Evolutionary conservation across 2,797 vertebrate species (phyloP).

Genomic region (Esox masquinongy): DNA sequence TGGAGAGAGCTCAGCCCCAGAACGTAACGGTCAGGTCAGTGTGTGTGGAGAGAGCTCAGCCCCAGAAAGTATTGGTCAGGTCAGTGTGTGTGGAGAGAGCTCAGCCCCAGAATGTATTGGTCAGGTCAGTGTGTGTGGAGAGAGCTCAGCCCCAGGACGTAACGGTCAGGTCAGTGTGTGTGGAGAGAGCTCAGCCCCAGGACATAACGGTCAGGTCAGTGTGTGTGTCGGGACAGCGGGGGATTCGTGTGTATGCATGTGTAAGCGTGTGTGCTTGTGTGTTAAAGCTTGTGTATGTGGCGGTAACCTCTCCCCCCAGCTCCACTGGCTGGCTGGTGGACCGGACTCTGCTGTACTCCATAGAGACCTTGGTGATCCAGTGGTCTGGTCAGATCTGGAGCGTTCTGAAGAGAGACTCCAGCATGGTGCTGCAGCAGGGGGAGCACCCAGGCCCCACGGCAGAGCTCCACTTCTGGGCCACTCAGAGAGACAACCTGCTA

Average conservation of each 20-base stretch:
- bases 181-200: slow-evolving; percentile 59
- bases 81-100: slow-evolving; percentile 71
- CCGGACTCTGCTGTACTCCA: slow-evolving; percentile 71
- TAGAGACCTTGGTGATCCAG: slow-evolving; percentile 73
- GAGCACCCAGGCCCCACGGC: slow-evolving; percentile 69
- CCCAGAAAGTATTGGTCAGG: slow-evolving; percentile 38
- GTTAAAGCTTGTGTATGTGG: slow-evolving; percentile 16
- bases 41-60: slow-evolving; percentile 25
- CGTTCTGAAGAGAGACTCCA: slow-evolving; percentile 74
- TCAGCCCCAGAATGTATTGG: slow-evolving; percentile 40
- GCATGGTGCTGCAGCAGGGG: slow-evolving; percentile 56
- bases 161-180: slow-evolving; percentile 50
- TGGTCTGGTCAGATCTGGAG: slow-evolving; percentile 72
- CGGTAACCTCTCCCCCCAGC: slow-evolving; percentile 44
- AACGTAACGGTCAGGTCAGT: not conserved
- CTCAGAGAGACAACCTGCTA: slow-evolving; percentile 72
- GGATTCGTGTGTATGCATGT: not conserved
- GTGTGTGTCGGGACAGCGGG: not conserved
- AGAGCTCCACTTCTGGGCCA: slow-evolving; percentile 82
- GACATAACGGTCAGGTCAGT: slow-evolving; percentile 29
- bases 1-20: not conserved
- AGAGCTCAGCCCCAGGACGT: slow-evolving; percentile 49
- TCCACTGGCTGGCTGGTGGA: slow-evolving; percentile 63
- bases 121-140: slow-evolving; percentile 66
- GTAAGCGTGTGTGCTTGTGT: not conserved